Evolutionary conservation across 2,113 vertebrate genomes (phyloP).

Genomic region (Atrichornis clamosus): DNA sequence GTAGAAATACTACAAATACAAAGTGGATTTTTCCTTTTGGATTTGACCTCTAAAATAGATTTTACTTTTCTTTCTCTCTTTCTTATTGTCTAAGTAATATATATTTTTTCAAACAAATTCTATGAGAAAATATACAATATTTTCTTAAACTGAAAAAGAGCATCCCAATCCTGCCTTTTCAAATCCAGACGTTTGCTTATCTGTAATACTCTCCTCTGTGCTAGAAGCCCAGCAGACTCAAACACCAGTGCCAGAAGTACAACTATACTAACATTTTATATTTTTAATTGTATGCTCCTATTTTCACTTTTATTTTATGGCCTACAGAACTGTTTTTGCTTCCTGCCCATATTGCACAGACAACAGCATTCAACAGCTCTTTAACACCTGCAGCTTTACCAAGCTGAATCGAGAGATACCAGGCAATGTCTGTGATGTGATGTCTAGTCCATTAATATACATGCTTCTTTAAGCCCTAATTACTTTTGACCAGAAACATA

Average conservation of each 20-base stretch:
- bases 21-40: not conserved
- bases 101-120: not conserved
- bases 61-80: not conserved
- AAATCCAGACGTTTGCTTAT: not conserved
- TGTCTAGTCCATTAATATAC: conserved; percentile 45
- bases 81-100: not conserved
- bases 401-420: conserved; percentile 6
- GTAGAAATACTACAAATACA: not conserved
- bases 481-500: conserved; percentile 62
- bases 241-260: not conserved
- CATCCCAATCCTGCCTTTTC: not conserved
- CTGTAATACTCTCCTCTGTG: not conserved
- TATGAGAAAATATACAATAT: not conserved
- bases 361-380: conserved; percentile 46
- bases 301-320: conserved; percentile 42
- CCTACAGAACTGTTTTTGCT: conserved; percentile 39
- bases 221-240: not conserved
- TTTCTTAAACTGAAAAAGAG: not conserved
- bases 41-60: not conserved
- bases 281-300: conserved; percentile 31
- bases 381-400: conserved; percentile 40
- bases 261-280: not conserved
- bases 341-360: conserved; percentile 37
- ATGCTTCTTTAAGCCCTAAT: conserved; percentile 52
- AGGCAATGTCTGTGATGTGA: not conserved